Conservation (phyloP, 2,888 invertebrate genomes). For the Hyppa rectilinea region DNA sequence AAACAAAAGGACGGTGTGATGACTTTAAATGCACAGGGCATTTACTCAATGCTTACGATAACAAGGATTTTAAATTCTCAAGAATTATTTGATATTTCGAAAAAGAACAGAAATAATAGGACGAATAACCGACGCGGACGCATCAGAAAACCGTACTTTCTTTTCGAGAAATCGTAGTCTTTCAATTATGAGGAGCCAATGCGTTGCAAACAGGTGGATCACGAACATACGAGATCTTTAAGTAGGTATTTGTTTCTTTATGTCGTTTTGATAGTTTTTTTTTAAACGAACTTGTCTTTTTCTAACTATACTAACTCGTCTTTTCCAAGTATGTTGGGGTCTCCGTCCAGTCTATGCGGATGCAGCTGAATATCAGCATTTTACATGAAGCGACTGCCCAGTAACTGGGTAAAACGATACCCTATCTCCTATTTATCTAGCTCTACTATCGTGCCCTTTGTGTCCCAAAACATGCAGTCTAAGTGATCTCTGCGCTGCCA, state of each 20-base stretch:
- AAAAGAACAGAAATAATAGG: background rate
- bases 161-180: background rate
- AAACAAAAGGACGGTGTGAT: slow-evolving; percentile 17
- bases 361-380: no score
- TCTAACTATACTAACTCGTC: no score
- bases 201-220: background rate
- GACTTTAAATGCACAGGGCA: slow-evolving; percentile 26
- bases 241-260: background rate
- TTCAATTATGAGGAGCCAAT: background rate
- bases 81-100: background rate
- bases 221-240: background rate
- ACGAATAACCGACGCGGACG: background rate
- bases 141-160: no score
- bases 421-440: no score
- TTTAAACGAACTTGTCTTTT: background rate
- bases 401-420: no score
- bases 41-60: background rate
- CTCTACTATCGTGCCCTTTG: no score
- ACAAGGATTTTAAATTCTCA: background rate
- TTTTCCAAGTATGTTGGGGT: no score
- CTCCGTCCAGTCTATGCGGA: no score
- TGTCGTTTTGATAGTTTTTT: background rate
- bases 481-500: no score
- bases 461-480: no score
- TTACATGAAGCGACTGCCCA: no score